A percentile compares a stretch with the other conserved stretches of the same genome.
Evolutionary conservation across 2,888 invertebrate genomes (phyloP).

Genomic region (Hipparchia semele): DNA sequence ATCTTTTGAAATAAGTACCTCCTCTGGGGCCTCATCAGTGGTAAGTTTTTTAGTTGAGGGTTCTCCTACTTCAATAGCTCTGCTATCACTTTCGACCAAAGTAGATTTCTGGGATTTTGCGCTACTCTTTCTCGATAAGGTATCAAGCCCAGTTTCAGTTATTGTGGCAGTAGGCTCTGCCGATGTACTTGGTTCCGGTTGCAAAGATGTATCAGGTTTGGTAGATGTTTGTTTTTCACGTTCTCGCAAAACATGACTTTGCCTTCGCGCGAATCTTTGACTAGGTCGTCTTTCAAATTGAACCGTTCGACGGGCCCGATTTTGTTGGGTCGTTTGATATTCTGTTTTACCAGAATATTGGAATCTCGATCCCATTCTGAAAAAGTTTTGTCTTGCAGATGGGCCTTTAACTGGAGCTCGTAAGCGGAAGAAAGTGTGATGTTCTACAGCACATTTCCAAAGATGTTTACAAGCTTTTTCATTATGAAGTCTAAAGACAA

Average conservation of each 20-base stretch:
- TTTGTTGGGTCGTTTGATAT: constrained; percentile 97
- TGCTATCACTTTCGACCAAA: constrained; percentile 61
- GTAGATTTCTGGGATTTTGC: constrained; percentile 82
- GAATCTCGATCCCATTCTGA: constrained; percentile 99
- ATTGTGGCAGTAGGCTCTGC: constrained; percentile 50
- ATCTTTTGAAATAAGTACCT: constrained; percentile 71
- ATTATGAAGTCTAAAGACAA: constrained; percentile 97
- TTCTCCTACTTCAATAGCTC: constrained; percentile 60
- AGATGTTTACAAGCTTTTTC: constrained; percentile 99
- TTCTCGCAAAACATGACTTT: constrained; percentile 93
- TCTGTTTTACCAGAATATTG: constrained; percentile 97
- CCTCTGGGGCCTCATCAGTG: constrained; percentile 67
- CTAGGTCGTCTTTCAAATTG: constrained; percentile 98
- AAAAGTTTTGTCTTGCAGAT: constrained; percentile 96
- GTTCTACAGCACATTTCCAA: constrained; percentile 99
- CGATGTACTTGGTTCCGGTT: constrained; percentile 64
- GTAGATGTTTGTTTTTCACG: constrained; percentile 84
- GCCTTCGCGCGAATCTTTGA: constrained; percentile 96
- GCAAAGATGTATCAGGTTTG: constrained; percentile 59
- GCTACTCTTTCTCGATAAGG: constrained; percentile 80
- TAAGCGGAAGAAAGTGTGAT: constrained; percentile 99
- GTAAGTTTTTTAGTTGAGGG: constrained; percentile 68
- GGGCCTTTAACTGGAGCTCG: constrained; percentile 94
- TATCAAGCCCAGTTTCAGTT: constrained; percentile 55
- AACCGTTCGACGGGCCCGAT: constrained; percentile 94